These are phyloP conservation scores for Mesoligia furuncula DNA, from an alignment of 2,888 invertebrate genomes.

Conservation along the genomic window DNA sequence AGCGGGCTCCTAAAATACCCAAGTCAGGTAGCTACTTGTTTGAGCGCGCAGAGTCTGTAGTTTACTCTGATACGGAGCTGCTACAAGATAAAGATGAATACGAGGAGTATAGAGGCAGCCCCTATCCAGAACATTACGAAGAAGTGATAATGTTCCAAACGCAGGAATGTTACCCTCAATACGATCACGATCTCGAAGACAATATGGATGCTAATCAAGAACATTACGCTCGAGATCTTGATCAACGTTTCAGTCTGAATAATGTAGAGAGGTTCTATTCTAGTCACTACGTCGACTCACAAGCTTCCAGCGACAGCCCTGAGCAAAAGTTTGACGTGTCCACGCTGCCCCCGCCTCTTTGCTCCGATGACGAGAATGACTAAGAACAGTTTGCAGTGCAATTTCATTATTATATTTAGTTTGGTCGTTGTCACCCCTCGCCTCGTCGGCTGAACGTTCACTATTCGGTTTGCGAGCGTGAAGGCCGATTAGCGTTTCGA, in stretches of 20 bases:
- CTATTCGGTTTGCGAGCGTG: slow-evolving; percentile 73
- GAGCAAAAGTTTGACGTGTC: slow-evolving; percentile 94
- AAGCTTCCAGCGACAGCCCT: slow-evolving; percentile 92
- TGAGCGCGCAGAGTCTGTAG: slow-evolving; percentile 85
- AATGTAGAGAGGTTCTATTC: slow-evolving; percentile 88
- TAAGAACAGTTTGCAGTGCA: slow-evolving; percentile 66
- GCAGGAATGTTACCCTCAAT: slow-evolving; percentile 87
- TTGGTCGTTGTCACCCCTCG: slow-evolving; percentile 72
- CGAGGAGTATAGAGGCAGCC: slow-evolving; percentile 86
- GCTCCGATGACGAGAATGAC: slow-evolving; percentile 93
- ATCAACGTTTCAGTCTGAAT: slow-evolving; percentile 88
- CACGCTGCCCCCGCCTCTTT: slow-evolving; percentile 94
- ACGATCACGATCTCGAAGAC: slow-evolving; percentile 78
- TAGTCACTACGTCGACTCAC: slow-evolving; percentile 90
- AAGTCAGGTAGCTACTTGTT: slow-evolving; percentile 86
- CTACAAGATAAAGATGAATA: slow-evolving; percentile 86
- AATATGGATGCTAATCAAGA: slow-evolving; percentile 74
- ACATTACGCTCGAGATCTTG: slow-evolving; percentile 83
- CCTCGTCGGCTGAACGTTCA: slow-evolving; percentile 73
- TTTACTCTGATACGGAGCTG: slow-evolving; percentile 86
- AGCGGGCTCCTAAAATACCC: slow-evolving; percentile 86
- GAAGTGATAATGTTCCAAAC: slow-evolving; percentile 87
- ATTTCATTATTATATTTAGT: slow-evolving; percentile 68
- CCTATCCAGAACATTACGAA: slow-evolving; percentile 87
- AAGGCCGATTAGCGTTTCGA: slow-evolving; percentile 73